phyloP scores from a whole-genome alignment of 2,797 vertebrate genomes.

The Sebastes diploproa region DNA sequence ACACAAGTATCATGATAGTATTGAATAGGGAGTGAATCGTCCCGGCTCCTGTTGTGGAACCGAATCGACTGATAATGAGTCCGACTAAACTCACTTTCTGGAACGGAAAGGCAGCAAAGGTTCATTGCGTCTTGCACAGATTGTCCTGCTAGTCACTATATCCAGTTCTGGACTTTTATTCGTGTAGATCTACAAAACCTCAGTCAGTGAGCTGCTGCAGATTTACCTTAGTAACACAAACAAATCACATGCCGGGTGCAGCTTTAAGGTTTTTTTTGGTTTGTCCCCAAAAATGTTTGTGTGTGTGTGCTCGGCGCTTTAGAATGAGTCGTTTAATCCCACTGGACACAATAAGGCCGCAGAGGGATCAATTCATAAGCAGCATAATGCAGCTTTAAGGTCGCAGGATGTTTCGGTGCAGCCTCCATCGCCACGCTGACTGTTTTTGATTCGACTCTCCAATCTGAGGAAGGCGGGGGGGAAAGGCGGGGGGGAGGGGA shows the following conservation, averaged over 20 bases:
- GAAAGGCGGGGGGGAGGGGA: neutral
- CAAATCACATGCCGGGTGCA: neutral
- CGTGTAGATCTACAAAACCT: too few relatives aligned
- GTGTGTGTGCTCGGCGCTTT: conserved; percentile 8
- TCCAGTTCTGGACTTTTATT: too few relatives aligned
- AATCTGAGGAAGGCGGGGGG: neutral
- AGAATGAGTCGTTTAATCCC: conserved; percentile 37
- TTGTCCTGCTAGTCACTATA: too few relatives aligned
- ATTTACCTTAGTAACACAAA: conserved; percentile 13
- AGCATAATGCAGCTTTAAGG: conserved; percentile 37
- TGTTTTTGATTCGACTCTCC: neutral
- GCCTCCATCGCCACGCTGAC: neutral
- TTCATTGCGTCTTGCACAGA: too few relatives aligned
- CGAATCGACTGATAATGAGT: too few relatives aligned
- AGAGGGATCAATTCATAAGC: conserved; percentile 48
- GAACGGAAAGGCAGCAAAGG: too few relatives aligned
- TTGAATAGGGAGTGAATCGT: too few relatives aligned
- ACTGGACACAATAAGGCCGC: neutral
- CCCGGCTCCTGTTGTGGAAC: too few relatives aligned
- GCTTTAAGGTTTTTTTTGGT: conserved; percentile 16
- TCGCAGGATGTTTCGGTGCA: neutral
- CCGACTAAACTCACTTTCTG: too few relatives aligned
- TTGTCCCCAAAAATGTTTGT: conserved; percentile 1
- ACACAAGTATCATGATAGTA: too few relatives aligned
- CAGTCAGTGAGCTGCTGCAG: neutral